Evolutionary conservation across 1,140 invertebrate species (phyloP), one percentile per base, ranked within the genome.

Genomic region (Aporrectodea caliginosa): DNA sequence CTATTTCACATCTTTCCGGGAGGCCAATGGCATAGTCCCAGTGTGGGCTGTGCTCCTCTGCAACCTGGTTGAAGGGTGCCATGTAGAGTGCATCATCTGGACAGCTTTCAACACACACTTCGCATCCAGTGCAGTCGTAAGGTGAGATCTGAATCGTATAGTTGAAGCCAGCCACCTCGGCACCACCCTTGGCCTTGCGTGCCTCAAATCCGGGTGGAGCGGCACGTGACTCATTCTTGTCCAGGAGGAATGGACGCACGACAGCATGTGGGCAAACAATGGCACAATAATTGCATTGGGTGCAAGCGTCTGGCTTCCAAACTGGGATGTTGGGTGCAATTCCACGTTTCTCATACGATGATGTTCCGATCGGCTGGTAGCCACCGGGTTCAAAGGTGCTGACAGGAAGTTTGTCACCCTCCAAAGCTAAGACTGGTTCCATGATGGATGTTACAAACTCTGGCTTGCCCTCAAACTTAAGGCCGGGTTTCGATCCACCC

Each of bases 231-330:
- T 81, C 76, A n/a, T 31, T 58, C 32, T 81, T 81, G 31, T 78
- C 77, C 31, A 81, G 72, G 16, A 81, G 72, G 77, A 81, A 81
- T 6, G 80, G 80, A 29, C 80, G 69, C 14, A 81, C 72, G 31
- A 81, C 80, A 72, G 80, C 80, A 78, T 81, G 80, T 32, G 80
- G 80, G 58, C 80, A 81, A 14, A 81, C 80, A 68, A 81, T 81
- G 69, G 80, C 76, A 78, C 80, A 81, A 70, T 81, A 81, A 70
- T 81, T 81, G 43, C 80, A 81, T 76, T 81, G 80, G 30, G 80
- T 81, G 43, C 80, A 81, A 2, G 76, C 77, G 58, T 81, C 80
- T 30, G 80, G 80, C 70, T 78, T 81, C 80, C 80, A 81, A 31
- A 81, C 80, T 31, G 80, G 80, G 14, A 81, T 78, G 16, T 68